Conservation (phyloP, 2,888 invertebrate species). For the Eubasilissa splendida region DNA sequence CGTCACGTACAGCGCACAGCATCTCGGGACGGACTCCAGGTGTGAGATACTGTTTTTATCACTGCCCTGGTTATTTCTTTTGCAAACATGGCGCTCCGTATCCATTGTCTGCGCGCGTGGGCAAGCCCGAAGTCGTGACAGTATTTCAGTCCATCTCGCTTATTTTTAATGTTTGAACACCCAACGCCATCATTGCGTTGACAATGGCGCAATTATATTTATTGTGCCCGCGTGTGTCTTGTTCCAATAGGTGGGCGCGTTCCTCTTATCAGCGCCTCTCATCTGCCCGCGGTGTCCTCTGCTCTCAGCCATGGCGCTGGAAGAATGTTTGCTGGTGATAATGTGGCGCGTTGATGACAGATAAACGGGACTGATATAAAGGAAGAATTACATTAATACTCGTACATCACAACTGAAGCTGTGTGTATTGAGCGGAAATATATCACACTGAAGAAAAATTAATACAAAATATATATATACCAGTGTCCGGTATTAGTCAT, state of each 20-base stretch:
- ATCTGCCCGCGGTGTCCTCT: background rate
- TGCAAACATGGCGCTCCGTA: slow-evolving; percentile 6
- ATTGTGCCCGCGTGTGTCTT: background rate
- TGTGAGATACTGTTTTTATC: slow-evolving; percentile 20
- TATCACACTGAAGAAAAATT: no score
- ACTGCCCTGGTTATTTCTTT: slow-evolving; percentile 26
- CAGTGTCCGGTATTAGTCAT: no score
- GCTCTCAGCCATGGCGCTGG: no score
- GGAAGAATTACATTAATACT: no score
- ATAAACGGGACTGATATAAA: no score
- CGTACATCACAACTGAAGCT: no score
- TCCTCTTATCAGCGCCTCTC: background rate
- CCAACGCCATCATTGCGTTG: background rate
- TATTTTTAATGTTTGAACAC: slow-evolving; percentile 1
- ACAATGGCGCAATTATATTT: slow-evolving; percentile 7
- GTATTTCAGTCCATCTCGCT: background rate
- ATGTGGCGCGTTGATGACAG: no score
- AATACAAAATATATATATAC: no score
- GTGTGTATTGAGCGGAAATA: no score
- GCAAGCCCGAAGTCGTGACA: slow-evolving; percentile 4
- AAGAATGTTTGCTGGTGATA: no score
- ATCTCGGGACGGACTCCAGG: background rate
- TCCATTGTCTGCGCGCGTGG: background rate
- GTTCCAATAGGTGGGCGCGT: background rate
- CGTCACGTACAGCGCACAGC: background rate